Percentiles rank a stretch among this genome's conserved stretches.
These are phyloP conservation scores for Drosophila ercepeae DNA, from an alignment of 1,140 invertebrate species.

Conservation along the genomic window DNA sequence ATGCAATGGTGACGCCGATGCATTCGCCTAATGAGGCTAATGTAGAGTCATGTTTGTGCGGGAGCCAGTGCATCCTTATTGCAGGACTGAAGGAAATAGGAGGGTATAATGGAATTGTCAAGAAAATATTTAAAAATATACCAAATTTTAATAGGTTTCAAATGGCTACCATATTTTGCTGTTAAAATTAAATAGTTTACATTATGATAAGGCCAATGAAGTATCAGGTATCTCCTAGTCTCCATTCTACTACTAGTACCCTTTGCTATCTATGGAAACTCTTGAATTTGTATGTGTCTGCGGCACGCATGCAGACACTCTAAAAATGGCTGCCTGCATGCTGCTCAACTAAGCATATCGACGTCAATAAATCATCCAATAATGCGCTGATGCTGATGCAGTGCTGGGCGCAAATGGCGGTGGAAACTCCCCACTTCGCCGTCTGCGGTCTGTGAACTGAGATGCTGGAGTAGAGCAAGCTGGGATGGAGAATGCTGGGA, in stretches of 20 bases:
- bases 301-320: slow-evolving; percentile 52
- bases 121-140: not conserved
- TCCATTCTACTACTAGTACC: not conserved
- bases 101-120: not conserved
- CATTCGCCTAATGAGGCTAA: slow-evolving; percentile 58
- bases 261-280: not conserved
- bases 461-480: slow-evolving; percentile 5
- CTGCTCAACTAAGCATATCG: slow-evolving; percentile 81
- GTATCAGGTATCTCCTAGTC: slow-evolving; percentile 3
- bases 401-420: slow-evolving; percentile 54
- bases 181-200: not conserved
- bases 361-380: slow-evolving; percentile 83
- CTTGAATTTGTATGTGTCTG: slow-evolving; percentile 14
- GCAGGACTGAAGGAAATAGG: not conserved
- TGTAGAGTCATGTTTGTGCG: slow-evolving; percentile 49
- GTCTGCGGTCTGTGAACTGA: slow-evolving; percentile 7
- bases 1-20: slow-evolving; percentile 34
- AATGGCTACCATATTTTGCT: no score
- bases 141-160: not conserved
- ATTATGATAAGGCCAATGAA: not conserved
- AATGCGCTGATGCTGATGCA: slow-evolving; percentile 70
- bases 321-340: slow-evolving; percentile 64
- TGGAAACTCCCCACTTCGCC: slow-evolving; percentile 20
- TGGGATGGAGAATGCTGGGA: slow-evolving; percentile 21
- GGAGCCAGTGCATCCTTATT: not conserved